Percentiles rank a stretch among this genome's conserved stretches.
These are phyloP conservation scores for Sebastes miniatus DNA, from an alignment of 2,797 vertebrate species.

Conservation along the genomic window DNA sequence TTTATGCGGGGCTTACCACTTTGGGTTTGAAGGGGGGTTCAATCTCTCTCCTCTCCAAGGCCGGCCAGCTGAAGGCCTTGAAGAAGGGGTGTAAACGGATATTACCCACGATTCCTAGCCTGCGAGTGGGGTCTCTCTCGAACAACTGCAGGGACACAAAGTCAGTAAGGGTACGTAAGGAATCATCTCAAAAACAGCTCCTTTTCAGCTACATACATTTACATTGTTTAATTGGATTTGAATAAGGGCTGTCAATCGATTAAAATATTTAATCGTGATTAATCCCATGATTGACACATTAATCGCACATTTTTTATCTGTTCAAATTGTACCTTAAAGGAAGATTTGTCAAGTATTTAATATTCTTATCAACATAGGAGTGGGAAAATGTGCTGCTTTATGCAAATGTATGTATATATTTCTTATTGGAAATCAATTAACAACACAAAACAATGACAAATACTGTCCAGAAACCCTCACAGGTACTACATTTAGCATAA, in stretches of 20 bases:
- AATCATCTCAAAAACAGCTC: not conserved
- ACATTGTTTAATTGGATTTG: not conserved
- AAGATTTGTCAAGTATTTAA: too few relatives aligned
- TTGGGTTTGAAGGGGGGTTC: slow-evolving; percentile 96
- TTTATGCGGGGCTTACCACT: slow-evolving; percentile 86
- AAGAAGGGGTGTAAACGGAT: slow-evolving; percentile 91
- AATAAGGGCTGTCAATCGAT: too few relatives aligned
- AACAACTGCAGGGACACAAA: slow-evolving; percentile 85
- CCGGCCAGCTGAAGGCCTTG: slow-evolving; percentile 91
- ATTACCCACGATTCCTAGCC: slow-evolving; percentile 91
- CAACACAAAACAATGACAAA: too few relatives aligned
- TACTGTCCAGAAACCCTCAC: too few relatives aligned
- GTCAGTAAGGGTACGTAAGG: not conserved
- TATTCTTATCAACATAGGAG: too few relatives aligned
- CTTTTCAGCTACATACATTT: not conserved
- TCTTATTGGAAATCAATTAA: too few relatives aligned
- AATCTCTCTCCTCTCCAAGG: slow-evolving; percentile 88
- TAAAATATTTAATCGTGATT: too few relatives aligned
- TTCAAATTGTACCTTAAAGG: too few relatives aligned
- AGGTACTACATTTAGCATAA: too few relatives aligned
- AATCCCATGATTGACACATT: not conserved
- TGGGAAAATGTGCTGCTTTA: too few relatives aligned
- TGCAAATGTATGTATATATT: too few relatives aligned
- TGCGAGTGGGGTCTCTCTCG: slow-evolving; percentile 89
- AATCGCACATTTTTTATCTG: too few relatives aligned